A percentile compares a stretch with the other conserved stretches of the same genome.
These are phyloP conservation scores for Cotesia typhae DNA, from an alignment of 1,140 invertebrate species.

Conservation along the genomic window DNA sequence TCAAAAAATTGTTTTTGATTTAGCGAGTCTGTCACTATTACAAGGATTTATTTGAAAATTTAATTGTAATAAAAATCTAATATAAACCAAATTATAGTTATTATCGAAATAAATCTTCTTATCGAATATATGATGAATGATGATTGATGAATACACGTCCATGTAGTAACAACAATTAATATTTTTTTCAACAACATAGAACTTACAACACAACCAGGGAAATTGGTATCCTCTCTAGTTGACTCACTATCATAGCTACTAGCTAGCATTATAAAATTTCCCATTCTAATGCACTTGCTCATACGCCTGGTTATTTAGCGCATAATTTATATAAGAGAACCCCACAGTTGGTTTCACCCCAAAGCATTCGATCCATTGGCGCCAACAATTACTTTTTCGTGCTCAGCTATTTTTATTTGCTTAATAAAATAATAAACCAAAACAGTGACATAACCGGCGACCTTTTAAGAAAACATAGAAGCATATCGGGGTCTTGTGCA, in stretches of 20 bases:
- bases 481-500: background rate
- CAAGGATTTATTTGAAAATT: too few species aligned
- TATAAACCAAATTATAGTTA: too few species aligned
- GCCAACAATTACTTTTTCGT: slow-evolving; percentile 41
- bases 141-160: too few species aligned
- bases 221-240: slow-evolving; percentile 42
- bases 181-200: slow-evolving; percentile 44
- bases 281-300: slow-evolving; percentile 29
- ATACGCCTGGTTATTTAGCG: slow-evolving; percentile 57
- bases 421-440: background rate
- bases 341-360: slow-evolving; percentile 65
- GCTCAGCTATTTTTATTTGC: background rate
- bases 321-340: slow-evolving; percentile 65
- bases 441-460: background rate
- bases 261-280: slow-evolving; percentile 43
- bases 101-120: too few species aligned
- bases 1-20: too few species aligned
- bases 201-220: slow-evolving; percentile 38
- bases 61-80: too few species aligned
- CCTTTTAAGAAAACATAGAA: background rate
- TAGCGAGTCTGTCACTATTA: too few species aligned
- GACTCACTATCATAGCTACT: slow-evolving; percentile 49
- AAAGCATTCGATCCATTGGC: slow-evolving; percentile 62
- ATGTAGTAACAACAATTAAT: too few species aligned
- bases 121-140: too few species aligned